Conservation (phyloP, 2,113 vertebrate species). For the Gadus macrocephalus region DNA sequence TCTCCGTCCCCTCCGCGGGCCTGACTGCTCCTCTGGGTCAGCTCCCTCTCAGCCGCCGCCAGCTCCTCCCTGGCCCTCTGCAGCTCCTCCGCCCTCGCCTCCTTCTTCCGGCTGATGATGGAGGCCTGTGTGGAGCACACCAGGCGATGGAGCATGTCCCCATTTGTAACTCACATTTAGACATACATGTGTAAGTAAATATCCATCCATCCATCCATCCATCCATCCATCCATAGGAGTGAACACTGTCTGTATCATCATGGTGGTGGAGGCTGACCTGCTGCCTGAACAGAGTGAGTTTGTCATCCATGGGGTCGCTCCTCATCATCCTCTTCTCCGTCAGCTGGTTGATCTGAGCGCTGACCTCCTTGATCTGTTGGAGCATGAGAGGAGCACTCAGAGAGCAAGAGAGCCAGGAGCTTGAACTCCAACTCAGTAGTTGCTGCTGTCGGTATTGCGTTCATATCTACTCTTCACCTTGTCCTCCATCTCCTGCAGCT, state of each 20-base stretch:
- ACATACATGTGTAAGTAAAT: neutral
- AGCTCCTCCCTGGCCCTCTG: constrained; percentile 90
- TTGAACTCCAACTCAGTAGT: neutral
- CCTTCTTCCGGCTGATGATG: constrained; percentile 89
- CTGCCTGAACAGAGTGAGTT: constrained; percentile 89
- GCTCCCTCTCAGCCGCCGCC: constrained; percentile 74
- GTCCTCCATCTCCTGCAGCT: constrained; percentile 81
- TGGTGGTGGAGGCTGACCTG: constrained; percentile 72
- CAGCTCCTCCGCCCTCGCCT: constrained; percentile 90
- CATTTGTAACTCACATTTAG: neutral
- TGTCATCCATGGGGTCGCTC: constrained; percentile 86
- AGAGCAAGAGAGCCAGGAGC: neutral
- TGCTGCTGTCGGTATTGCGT: too few species aligned
- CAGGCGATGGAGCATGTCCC: neutral
- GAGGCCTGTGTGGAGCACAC: constrained; percentile 75
- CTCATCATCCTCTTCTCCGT: constrained; percentile 92
- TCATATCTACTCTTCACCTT: constrained; percentile 62
- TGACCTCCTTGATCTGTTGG: constrained; percentile 80
- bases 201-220: neutral
- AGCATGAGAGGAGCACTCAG: neutral
- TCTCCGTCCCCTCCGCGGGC: constrained; percentile 73
- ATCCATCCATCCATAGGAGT: neutral
- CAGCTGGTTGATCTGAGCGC: constrained; percentile 84
- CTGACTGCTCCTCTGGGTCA: constrained; percentile 77
- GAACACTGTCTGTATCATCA: neutral